Evolutionary conservation across 2,797 vertebrate genomes (phyloP).

Genomic region (Cuniculus paca): DNA sequence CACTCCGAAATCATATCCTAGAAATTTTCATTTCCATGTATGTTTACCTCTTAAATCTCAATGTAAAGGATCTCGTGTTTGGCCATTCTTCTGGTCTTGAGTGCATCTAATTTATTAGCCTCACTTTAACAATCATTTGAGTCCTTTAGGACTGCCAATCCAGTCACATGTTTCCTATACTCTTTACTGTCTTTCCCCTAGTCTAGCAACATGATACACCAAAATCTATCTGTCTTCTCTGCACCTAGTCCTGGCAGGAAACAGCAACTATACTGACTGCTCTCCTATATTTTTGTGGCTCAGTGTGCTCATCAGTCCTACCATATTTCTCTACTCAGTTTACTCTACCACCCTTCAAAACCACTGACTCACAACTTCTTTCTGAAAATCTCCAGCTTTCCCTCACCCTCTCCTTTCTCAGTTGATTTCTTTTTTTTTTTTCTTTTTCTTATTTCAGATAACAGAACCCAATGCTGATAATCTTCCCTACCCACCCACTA

Average conservation of each 20-base stretch:
- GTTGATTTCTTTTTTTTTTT: background rate
- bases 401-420: background rate
- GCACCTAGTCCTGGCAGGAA: conserved; percentile 14
- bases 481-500: background rate
- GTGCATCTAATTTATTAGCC: background rate
- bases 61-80: conserved; percentile 3
- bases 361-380: background rate
- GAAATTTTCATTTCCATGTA: conserved; percentile 5
- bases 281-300: conserved; percentile 1
- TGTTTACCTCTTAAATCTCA: conserved; percentile 25
- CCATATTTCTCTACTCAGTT: background rate
- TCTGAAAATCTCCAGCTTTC: background rate
- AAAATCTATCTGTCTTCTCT: background rate
- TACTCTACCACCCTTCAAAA: background rate
- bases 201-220: conserved; percentile 21
- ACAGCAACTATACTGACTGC: background rate
- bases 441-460: background rate
- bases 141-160: background rate
- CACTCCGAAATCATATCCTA: background rate
- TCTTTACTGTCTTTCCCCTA: background rate
- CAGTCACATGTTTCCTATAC: background rate
- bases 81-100: background rate
- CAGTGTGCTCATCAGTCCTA: background rate
- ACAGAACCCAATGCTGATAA: background rate
- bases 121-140: background rate